Conservation (phyloP, 1,140 invertebrate genomes). For the Liolophura sinensis region DNA sequence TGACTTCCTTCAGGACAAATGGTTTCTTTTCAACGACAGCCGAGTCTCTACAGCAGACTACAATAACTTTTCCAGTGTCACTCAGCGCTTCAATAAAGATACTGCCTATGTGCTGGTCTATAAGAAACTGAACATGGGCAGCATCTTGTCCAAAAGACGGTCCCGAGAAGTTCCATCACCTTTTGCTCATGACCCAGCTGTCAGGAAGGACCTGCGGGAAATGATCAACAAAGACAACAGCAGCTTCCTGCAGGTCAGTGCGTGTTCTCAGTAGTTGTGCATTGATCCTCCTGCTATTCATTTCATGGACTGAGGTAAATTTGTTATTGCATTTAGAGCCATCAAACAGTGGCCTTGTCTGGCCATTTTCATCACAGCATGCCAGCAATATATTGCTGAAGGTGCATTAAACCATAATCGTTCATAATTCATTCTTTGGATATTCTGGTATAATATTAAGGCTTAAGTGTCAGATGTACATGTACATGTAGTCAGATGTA, state of each 20-base stretch:
- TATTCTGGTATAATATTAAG: too few relatives aligned
- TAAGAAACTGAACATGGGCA: constrained; percentile 43
- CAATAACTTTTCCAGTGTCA: constrained; percentile 67
- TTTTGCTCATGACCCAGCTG: constrained; percentile 22
- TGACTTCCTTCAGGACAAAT: constrained; percentile 61
- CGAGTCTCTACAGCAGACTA: constrained; percentile 68
- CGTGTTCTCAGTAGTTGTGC: too few relatives aligned
- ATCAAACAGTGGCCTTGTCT: too few relatives aligned
- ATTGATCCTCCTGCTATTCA: too few relatives aligned
- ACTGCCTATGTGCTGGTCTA: constrained; percentile 86
- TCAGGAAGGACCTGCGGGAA: constrained; percentile 60
- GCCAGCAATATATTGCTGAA: too few relatives aligned
- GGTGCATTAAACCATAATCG: too few relatives aligned
- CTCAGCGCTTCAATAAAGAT: constrained; percentile 65
- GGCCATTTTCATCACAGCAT: too few relatives aligned
- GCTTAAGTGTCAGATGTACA: too few relatives aligned
- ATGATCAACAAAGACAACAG: constrained; percentile 60
- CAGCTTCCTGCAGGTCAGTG: constrained; percentile 48
- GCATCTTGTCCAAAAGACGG: constrained; percentile 15
- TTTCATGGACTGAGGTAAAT: too few relatives aligned
- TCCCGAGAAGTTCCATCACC: not conserved
- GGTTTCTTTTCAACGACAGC: constrained; percentile 83
- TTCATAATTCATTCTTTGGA: too few relatives aligned
- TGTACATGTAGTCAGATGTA: too few relatives aligned
- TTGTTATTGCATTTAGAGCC: too few relatives aligned